Evolutionary conservation across 2,888 invertebrate genomes (phyloP), one percentile per base, ranked within the genome.

Genomic region (Neocrepidodera transversa): DNA sequence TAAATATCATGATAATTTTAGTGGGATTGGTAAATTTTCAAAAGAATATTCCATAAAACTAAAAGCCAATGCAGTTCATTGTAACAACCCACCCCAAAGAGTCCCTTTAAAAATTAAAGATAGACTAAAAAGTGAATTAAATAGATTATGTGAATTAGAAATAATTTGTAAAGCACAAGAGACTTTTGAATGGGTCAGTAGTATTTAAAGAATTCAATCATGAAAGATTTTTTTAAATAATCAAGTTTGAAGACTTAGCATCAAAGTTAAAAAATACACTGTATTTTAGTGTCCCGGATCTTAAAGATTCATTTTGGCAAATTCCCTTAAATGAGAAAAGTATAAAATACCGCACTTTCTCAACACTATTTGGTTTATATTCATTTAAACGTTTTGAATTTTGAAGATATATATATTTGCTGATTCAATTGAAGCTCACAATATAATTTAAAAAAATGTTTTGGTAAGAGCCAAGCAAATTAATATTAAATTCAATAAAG

Each of bases 51-150:
- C 8, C 13, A 58, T 58, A n/a, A 52, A 48, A 18, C 32, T 58
- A n/a, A 45, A 58, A 53, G 42, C 10, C 6, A 17, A 18, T 17
- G 47, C 47, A 38, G 16, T 16, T 10, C 53, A 47, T 36, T 18
- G 11, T 20, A 23, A 47, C 7, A 47, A 54, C 4, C 53, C 58
- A 2, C 53, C 53, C 28, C 52, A 53, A 23, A 58, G 53, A 53
- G n/a, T 52, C 10, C 58, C 58, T n/a, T 23, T 58, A n/a, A 47
- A 36, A 43, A 20, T 58, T 10, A 43, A 38, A 47, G 58, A 58
- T 6, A 38, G 38, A 18, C 42, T 26, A n/a, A n/a, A n/a, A n/a
- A n/a, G n/a, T n/a, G n/a, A n/a, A n/a, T n/a, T n/a, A n/a, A n/a
- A n/a, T 17, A 57, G 18, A 35, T 23, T 56, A n/a, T 50, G 20